Percentiles rank a stretch among this genome's conserved stretches.
Conservation (phyloP, 1,140 invertebrate genomes). For the Anoplophora glabripennis region DNA sequence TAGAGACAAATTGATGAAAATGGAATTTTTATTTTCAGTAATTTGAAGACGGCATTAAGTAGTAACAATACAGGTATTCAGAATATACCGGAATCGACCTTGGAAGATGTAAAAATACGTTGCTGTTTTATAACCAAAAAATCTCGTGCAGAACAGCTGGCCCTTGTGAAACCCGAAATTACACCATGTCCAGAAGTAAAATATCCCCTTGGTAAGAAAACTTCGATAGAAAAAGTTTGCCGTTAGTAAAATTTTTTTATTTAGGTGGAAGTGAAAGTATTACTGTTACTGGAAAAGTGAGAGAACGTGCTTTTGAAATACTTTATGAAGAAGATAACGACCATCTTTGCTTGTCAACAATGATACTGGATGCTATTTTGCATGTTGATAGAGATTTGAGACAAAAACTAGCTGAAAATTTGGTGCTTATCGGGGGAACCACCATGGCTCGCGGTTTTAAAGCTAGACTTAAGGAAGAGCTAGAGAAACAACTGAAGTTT, state of each 20-base stretch:
- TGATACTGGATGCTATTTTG: constrained; percentile 77
- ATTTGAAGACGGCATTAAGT: constrained; percentile 50
- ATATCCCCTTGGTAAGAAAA: constrained; percentile 60
- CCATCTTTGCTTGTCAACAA: constrained; percentile 76
- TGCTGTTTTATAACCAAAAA: constrained; percentile 81
- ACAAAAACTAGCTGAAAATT: constrained; percentile 70
- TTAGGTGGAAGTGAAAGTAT: constrained; percentile 56
- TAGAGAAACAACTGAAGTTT: constrained; percentile 64
- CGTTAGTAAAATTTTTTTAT: neutral
- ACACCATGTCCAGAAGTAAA: constrained; percentile 59
- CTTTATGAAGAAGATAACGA: constrained; percentile 84
- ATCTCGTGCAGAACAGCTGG: constrained; percentile 63
- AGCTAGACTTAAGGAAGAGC: constrained; percentile 69
- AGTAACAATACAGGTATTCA: constrained; percentile 49
- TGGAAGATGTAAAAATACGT: constrained; percentile 71
- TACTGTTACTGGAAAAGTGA: constrained; percentile 65
- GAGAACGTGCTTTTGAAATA: constrained; percentile 78
- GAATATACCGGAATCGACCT: constrained; percentile 54
- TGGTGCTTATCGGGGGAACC: constrained; percentile 83
- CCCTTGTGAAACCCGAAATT: constrained; percentile 48
- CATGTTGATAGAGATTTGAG: constrained; percentile 75
- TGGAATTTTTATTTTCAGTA: constrained; percentile 40
- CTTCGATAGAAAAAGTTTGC: neutral
- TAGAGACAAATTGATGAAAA: neutral
- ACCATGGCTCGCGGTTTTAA: constrained; percentile 77